Conservation (phyloP, 1,140 invertebrate species). For the Homarus americanus region DNA sequence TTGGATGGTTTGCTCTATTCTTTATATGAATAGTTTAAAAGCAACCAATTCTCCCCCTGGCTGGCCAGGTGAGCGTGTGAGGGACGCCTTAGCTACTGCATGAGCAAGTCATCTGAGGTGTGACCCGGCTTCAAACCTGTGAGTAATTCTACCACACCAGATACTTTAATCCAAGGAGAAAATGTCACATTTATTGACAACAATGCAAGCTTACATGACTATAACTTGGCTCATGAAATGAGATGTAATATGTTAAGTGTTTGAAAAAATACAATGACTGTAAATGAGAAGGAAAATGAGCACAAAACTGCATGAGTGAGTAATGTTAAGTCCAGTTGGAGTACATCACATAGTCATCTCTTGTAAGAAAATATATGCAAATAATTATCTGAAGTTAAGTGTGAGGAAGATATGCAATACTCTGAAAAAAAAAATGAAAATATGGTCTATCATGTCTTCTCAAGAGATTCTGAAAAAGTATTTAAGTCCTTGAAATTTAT, state of each 20-base stretch:
- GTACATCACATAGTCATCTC: too few relatives aligned
- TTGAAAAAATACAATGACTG: too few relatives aligned
- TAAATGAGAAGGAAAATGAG: not conserved
- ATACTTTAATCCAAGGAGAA: slow-evolving; percentile 2
- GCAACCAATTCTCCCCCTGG: slow-evolving; percentile 15
- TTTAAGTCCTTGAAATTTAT: too few relatives aligned
- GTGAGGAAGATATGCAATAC: too few relatives aligned
- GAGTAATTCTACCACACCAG: slow-evolving; percentile 10
- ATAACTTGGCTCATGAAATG: not conserved
- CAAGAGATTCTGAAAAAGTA: too few relatives aligned
- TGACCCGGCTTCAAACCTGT: slow-evolving; percentile 13
- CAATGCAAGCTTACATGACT: not conserved
- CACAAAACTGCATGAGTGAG: not conserved
- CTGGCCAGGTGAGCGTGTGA: slow-evolving; percentile 14
- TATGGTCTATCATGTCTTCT: too few relatives aligned
- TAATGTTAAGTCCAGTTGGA: too few relatives aligned
- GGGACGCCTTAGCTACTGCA: slow-evolving; percentile 12
- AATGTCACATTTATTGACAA: not conserved
- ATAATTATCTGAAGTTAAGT: too few relatives aligned
- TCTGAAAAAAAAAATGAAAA: too few relatives aligned
- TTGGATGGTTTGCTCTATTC: slow-evolving; percentile 20
- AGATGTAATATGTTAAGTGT: not conserved
- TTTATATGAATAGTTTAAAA: slow-evolving; percentile 20
- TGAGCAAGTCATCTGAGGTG: not conserved
- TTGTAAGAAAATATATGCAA: too few relatives aligned